These are phyloP conservation scores for Orientallactaga sibirica DNA, from an alignment of 2,797 vertebrate species.

Conservation along the genomic window DNA sequence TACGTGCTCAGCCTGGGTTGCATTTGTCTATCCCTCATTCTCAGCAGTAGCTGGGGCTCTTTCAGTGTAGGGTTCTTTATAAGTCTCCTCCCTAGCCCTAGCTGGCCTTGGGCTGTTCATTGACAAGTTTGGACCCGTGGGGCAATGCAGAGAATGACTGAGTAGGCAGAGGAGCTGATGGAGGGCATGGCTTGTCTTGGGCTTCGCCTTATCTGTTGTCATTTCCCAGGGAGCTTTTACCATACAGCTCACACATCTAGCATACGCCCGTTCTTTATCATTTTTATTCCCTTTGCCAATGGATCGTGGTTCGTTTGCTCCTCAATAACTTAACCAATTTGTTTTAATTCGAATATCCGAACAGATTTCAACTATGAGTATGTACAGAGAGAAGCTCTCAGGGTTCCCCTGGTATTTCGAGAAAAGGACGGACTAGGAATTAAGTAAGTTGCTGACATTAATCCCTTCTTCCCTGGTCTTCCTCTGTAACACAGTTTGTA, in stretches of 20 bases:
- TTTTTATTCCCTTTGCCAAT: background rate
- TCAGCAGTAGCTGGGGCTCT: constrained; percentile 40
- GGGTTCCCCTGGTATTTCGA: constrained; percentile 95
- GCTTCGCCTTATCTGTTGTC: constrained; percentile 38
- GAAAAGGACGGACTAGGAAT: constrained; percentile 97
- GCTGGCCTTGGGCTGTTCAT: constrained; percentile 74
- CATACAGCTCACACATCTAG: background rate
- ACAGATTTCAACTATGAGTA: constrained; percentile 98
- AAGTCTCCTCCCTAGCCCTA: constrained; percentile 41
- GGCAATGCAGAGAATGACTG: constrained; percentile 84
- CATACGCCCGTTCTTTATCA: background rate
- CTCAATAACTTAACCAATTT: constrained; percentile 68
- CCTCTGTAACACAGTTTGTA: background rate
- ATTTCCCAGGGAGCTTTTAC: constrained; percentile 27
- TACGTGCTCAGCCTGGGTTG: background rate
- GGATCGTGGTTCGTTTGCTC: constrained; percentile 53
- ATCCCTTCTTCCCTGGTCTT: background rate
- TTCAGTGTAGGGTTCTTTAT: constrained; percentile 15
- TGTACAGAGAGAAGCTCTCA: constrained; percentile 96
- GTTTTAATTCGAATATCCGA: constrained; percentile 82
- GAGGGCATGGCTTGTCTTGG: constrained; percentile 72
- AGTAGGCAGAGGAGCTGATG: constrained; percentile 84
- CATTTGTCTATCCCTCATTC: constrained; percentile 14
- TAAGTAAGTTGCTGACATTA: constrained; percentile 91
- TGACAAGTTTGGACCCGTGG: constrained; percentile 86